Base-by-base conservation (phyloP, 2,113 vertebrate genomes). In the Pterocles gutturalis region DNA sequence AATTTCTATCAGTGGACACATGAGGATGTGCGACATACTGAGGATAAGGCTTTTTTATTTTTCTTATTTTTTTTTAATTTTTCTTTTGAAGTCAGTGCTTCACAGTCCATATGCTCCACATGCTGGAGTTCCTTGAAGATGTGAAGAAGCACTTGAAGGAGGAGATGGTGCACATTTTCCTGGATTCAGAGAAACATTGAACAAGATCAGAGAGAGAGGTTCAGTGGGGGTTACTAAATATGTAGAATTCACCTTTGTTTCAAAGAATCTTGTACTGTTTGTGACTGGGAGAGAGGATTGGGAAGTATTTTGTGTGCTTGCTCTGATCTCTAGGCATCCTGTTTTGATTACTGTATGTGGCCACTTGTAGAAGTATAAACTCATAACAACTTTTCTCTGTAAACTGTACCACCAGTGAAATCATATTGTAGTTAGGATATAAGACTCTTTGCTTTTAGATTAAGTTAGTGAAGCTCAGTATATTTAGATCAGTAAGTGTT, bases 41-140 rank as follows among this genome's bases (percentile, higher is more conserved):
- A 12, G 38, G 41, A 70, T 17, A 69, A 61, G n/a, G 36, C 26
- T 86, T 76, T 70, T 81, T 64, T 8, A 3, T 48, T 55, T 90
- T 83, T 20, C 41, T 72, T 93, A n/a, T n/a, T n/a, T n/a, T n/a
- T 86, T 76, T 70, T 81, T 64, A 7, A 3, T 48, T 55, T 90
- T 83, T 20, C 41, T 72, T 93, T 57, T 66, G 22, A 95, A 93
- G 22, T 73, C 75, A 65, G 19, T 58, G 58, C 49, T 72, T 95
- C 88, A 69, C 84, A 90, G 87, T 70, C 95, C 92, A 46, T 94
- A 67, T 92, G 82, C 41, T 66, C 43, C 80, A 31, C 69, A 14
- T 54, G 9, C 33, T 89, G 72, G 51, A 75, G 72, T 60, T 61
- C 75, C 94, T 92, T 83, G 67, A 96, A 95, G 82, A 73, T 36